Conservation (phyloP, 2,797 vertebrate species). For the Hyperoplus lanceolatus region DNA sequence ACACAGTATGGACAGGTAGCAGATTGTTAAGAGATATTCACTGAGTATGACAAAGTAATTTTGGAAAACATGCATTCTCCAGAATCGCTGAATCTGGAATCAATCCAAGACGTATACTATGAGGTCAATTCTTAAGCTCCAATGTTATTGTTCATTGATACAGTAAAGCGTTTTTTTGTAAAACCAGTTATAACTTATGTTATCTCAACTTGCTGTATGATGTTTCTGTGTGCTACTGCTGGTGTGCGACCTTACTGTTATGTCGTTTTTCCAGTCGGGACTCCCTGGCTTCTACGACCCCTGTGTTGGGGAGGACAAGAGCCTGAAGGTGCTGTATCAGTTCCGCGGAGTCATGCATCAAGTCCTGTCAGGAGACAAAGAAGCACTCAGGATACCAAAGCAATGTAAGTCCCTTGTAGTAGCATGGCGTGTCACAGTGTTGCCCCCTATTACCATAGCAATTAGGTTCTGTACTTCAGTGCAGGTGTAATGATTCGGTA, state of each 20-base stretch:
- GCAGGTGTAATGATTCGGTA: slow-evolving; percentile 12
- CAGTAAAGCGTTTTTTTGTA: neutral
- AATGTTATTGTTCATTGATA: neutral
- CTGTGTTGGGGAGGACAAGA: slow-evolving; percentile 98
- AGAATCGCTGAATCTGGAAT: neutral
- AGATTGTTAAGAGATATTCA: no score
- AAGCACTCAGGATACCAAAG: slow-evolving; percentile 99
- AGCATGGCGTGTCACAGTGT: neutral
- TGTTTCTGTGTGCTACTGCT: slow-evolving; percentile 27
- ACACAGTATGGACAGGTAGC: no score
- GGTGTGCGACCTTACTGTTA: slow-evolving; percentile 14
- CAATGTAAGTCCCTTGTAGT: slow-evolving; percentile 90
- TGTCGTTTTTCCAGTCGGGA: slow-evolving; percentile 86
- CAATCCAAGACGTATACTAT: neutral
- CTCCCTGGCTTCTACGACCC: slow-evolving; percentile 98
- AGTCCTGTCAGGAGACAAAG: slow-evolving; percentile 93
- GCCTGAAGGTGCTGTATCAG: slow-evolving; percentile 98
- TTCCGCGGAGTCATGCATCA: slow-evolving; percentile 98
- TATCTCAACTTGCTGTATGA: neutral
- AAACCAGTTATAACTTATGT: neutral
- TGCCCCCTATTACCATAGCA: neutral
- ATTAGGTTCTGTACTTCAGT: slow-evolving; percentile 10
- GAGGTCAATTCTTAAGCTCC: neutral
- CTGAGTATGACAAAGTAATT: no score
- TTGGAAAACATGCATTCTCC: no score